Evolutionary conservation across 2,113 vertebrate species (phyloP), one percentile per base, ranked within the genome.

Genomic region (Caloenas nicobarica): DNA sequence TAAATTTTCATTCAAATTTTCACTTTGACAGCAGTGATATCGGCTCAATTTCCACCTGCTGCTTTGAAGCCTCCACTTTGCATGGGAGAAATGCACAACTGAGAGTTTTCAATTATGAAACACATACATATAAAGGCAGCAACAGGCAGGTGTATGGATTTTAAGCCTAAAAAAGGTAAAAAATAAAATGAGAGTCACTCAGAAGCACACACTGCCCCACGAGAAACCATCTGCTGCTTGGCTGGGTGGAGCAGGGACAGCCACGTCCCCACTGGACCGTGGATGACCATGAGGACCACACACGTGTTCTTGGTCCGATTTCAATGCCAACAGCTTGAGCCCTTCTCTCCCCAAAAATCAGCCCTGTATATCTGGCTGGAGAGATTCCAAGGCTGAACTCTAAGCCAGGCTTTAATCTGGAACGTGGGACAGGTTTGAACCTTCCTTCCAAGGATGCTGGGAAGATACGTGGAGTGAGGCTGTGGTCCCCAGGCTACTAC

Each of bases 1-100:
- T 76, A 87, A 88, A 81, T 94, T 96, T 91, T 80, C 70, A 60
- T 82, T 96, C 92, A 74, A 94, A 94, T 95, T 94, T 91, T 94
- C 91, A 89, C 96, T 95, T 91, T 0, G 3, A 72, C 85, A 42
- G 87, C 92, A 54, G 62, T 81, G 88, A 57, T 65, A 54, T 62
- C n/a, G 21, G 89, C 87, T 96, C 95, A 53, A 96, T 97, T 96
- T 89, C 96, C 93, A 93, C 97, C 97, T 88, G 92, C 97, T 96
- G 96, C 88, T 91, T 51, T 23, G 54, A 71, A 92, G 93, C 54
- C 88, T 88, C 60, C 0, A 4, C 93, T 93, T 92, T 89, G 94
- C 87, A 91, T 46, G 92, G 89, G 62, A 87, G 93, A 64, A 82
- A 74, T 2, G 1, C 80, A 56, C 85, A 73, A 22, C 85, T 44